Conservation (phyloP, 2,113 vertebrate genomes). For the Odocoileus virginianus region DNA sequence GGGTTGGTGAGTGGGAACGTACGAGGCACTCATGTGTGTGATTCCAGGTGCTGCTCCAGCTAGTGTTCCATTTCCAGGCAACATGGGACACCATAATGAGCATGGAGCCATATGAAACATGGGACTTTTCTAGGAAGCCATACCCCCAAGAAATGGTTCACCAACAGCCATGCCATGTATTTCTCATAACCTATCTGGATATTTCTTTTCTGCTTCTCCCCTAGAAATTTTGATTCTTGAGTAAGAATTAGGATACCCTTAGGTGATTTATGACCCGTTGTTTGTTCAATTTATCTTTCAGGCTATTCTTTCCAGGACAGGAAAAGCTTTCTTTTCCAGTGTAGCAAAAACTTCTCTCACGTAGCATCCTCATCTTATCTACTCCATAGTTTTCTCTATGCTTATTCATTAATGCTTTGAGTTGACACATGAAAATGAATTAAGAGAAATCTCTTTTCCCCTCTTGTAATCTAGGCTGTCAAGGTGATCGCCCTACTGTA, state of each 20-base stretch:
- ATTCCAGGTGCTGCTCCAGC: not conserved
- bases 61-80: too few relatives aligned
- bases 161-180: not conserved
- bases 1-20: not conserved
- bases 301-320: not conserved
- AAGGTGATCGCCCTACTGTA: not conserved
- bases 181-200: not conserved
- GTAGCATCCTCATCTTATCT: not conserved
- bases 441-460: not conserved
- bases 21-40: rapidly evolving
- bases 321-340: not conserved
- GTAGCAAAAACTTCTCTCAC: not conserved
- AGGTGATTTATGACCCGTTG: not conserved
- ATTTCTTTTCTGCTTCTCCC: not conserved
- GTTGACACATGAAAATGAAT: not conserved
- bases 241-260: not conserved
- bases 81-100: rapidly evolving
- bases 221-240: not conserved
- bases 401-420: not conserved
- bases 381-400: not conserved
- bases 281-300: not conserved
- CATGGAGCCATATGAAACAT: rapidly evolving
- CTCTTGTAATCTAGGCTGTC: not conserved
- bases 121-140: not conserved
- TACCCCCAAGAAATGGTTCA: not conserved